Evolutionary conservation across 2,888 invertebrate species (phyloP).

Genomic region (Torymus aiolomorphi): DNA sequence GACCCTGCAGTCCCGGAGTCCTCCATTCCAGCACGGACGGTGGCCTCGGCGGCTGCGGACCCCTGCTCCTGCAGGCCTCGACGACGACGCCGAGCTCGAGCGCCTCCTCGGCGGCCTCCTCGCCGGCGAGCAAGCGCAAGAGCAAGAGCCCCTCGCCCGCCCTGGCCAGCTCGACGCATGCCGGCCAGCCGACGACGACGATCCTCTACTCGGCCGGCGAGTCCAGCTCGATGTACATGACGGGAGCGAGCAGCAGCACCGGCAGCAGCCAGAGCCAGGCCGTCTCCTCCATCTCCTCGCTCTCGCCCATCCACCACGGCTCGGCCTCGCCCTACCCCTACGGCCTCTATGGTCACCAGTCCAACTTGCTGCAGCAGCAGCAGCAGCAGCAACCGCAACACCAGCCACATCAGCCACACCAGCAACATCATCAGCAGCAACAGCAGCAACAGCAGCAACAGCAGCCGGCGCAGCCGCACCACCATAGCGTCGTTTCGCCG

Average conservation of each 20-base stretch:
- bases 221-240: constrained; percentile 67
- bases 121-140: constrained; percentile 65
- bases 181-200: constrained; percentile 65
- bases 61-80: constrained; percentile 53
- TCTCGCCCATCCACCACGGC: constrained; percentile 71
- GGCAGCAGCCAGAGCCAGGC: constrained; percentile 60
- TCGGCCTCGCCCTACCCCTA: constrained; percentile 71
- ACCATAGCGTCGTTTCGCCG: constrained; percentile 65
- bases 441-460: constrained; percentile 57
- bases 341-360: constrained; percentile 69
- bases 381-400: constrained; percentile 21
- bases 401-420: constrained; percentile 6
- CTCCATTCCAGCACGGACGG: constrained; percentile 65
- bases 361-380: constrained; percentile 65
- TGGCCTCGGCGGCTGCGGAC: constrained; percentile 54
- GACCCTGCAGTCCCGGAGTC: constrained; percentile 50
- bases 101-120: constrained; percentile 45
- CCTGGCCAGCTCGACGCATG: constrained; percentile 64
- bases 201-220: constrained; percentile 70
- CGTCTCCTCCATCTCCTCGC: constrained; percentile 68
- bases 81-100: constrained; percentile 56
- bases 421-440: constrained; percentile 60
- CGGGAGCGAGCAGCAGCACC: constrained; percentile 59
- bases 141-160: constrained; percentile 72
- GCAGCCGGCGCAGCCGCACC: constrained; percentile 9